Evolutionary conservation across 2,113 vertebrate genomes (phyloP), one percentile per base, ranked within the genome.

Genomic region (Thalassoma bifasciatum): DNA sequence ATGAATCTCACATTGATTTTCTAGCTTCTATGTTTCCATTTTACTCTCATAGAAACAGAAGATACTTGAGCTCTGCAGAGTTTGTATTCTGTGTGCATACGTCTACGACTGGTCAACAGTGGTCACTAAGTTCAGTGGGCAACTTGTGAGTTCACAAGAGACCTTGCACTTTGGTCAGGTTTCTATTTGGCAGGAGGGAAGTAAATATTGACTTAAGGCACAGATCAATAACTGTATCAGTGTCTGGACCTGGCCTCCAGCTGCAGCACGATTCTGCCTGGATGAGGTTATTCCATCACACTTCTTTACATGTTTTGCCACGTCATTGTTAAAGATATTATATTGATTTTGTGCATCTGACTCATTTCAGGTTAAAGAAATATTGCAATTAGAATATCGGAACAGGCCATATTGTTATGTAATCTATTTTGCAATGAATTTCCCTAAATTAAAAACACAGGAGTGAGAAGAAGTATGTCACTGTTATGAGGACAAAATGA

Each of bases 201-300:
- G 80, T 79, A 88, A 90, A 89, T 88, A 90, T 84, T 92, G 83
- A 90, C 88, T 11, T 9, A 30, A 67, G 62, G n/a, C 53, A 42
- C 23, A 21, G 47, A 88, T 81, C 88, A 72, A 88, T 85, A 73
- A 37, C 37, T 44, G 30, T 72, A 77, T 84, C 59, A 44, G 57
- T 50, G 6, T 42, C 19, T 66, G 59, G 54, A 72, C 56, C 76
- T 76, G 79, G 63, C 19, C 50, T 49, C 64, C 40, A 47, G 57
- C 24, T 74, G n/a, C 5, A 50, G 34, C 62, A 46, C 9, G 49
- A 65, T 21, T 10, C 62, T 30, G 10, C 24, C 51, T 9, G 50
- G 34, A 56, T 58, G 49, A 63, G 17, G 23, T 40, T 21, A 23
- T 47, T 73, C 56, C 36, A 51, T 68, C 42, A n/a, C 16, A 23